Conservation (phyloP, 2,113 vertebrate genomes). For the Larimichthys polyactis region DNA sequence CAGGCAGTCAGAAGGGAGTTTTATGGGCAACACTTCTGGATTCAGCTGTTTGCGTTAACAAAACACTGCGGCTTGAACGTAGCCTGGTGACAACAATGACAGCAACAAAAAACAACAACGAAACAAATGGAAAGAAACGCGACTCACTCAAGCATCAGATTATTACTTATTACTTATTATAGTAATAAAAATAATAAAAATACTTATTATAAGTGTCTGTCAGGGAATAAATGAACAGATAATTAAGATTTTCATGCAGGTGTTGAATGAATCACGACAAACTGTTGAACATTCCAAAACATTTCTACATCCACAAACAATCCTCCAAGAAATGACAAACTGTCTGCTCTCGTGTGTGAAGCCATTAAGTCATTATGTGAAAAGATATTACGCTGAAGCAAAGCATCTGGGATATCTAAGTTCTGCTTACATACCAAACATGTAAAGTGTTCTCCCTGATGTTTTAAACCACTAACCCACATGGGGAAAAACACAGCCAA, state of each 20-base stretch:
- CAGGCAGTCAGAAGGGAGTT: conserved; percentile 23
- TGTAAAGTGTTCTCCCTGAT: conserved; percentile 17
- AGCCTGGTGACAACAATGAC: conserved; percentile 33
- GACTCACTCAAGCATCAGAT: too few relatives aligned
- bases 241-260: background rate
- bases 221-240: background rate
- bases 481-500: background rate
- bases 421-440: conserved; percentile 2
- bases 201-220: too few relatives aligned
- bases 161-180: too few relatives aligned
- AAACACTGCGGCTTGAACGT: conserved; percentile 45
- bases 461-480: background rate
- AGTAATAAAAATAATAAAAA: too few relatives aligned
- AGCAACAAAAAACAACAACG: conserved; percentile 27
- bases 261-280: background rate
- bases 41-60: conserved; percentile 42
- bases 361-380: background rate
- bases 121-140: background rate
- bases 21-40: conserved; percentile 22
- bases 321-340: conserved; percentile 19
- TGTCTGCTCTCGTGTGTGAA: background rate
- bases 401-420: conserved; percentile 7
- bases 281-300: background rate
- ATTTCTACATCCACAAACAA: background rate
- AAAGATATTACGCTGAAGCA: background rate